Base-by-base conservation (phyloP, 2,888 invertebrate genomes). In the Eupeodes latifasciatus region DNA sequence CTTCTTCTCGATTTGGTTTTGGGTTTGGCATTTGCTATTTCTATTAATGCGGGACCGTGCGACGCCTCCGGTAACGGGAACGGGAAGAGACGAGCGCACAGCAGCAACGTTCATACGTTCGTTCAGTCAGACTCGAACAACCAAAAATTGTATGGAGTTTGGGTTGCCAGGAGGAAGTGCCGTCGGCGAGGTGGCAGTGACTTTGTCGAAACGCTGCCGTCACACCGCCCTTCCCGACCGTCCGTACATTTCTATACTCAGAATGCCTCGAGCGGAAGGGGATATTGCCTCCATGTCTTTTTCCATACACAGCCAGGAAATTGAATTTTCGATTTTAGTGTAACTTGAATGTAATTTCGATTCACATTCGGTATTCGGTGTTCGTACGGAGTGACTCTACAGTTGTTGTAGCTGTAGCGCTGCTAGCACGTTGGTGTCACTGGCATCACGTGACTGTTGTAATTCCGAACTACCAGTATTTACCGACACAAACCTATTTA, bases 311-410 rank as follows among this genome's bases (percentile, higher is more conserved):
- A 81, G 78, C 81, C 88, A 88, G 88, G 88, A 88, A 88, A 88
- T 88, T 88, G 88, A 88, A 88, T 88, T 88, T 88, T 88, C 88
- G 85, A 88, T 88, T 72, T 81, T 57, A 71, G 81, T 88, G 78
- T 88, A 81, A 81, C 74, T 88, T 85, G 88, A 85, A 88, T 88
- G 88, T 88, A 88, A 88, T 88, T 88, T 88, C 84, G 59, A 85
- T 85, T 88, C 88, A 75, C 75, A 88, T 88, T 88, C 85, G 74
- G 88, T 81, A 85, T 88, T 88, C 88, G 69, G 81, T 81, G 78
- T 81, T 85, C 81, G 74, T 81, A 69, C 51, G 5, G 76, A 72
- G 80, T 66, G 81, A 88, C 61, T 76, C 62, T 74, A 84, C 79
- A 87, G 66, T 87, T 87, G 76, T 61, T 74, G 76, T 75, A 83